These are phyloP conservation scores for Perca flavescens DNA, from an alignment of 2,113 vertebrate genomes.

Conservation along the genomic window DNA sequence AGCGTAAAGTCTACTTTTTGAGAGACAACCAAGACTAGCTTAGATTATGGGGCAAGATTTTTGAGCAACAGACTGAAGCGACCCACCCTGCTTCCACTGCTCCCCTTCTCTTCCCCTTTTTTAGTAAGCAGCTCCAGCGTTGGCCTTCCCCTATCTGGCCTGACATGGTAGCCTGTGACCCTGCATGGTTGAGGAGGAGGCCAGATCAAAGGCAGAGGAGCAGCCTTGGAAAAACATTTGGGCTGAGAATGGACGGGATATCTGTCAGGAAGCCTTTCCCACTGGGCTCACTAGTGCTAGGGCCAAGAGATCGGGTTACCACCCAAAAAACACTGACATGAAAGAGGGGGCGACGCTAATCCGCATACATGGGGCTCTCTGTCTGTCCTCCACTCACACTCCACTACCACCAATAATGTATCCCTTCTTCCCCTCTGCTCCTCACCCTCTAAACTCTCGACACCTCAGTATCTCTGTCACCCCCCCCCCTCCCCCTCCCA, in stretches of 20 bases:
- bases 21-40: slow-evolving; percentile 24
- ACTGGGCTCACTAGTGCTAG: slow-evolving; percentile 81
- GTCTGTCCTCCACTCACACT: slow-evolving; percentile 71
- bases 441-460: slow-evolving; percentile 40
- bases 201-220: slow-evolving; percentile 91
- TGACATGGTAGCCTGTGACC: slow-evolving; percentile 89
- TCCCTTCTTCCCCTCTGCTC: slow-evolving; percentile 38
- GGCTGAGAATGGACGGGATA: slow-evolving; percentile 92
- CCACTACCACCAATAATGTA: slow-evolving; percentile 72
- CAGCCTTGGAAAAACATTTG: slow-evolving; percentile 96
- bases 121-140: slow-evolving; percentile 43
- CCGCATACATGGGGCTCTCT: slow-evolving; percentile 82
- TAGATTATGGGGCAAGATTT: slow-evolving; percentile 28
- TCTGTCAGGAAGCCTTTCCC: slow-evolving; percentile 95
- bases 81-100: slow-evolving; percentile 6
- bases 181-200: slow-evolving; percentile 82
- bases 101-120: slow-evolving; percentile 67
- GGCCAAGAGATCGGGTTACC: slow-evolving; percentile 90
- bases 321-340: slow-evolving; percentile 86
- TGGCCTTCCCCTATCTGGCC: slow-evolving; percentile 62
- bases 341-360: slow-evolving; percentile 88
- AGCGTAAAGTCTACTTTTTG: slow-evolving; percentile 33
- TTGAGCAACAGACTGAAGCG: slow-evolving; percentile 28
- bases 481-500: background rate
- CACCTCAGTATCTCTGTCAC: slow-evolving; percentile 33